Conservation (phyloP, 2,113 vertebrate genomes). For the Forbesichthys agassizii region DNA sequence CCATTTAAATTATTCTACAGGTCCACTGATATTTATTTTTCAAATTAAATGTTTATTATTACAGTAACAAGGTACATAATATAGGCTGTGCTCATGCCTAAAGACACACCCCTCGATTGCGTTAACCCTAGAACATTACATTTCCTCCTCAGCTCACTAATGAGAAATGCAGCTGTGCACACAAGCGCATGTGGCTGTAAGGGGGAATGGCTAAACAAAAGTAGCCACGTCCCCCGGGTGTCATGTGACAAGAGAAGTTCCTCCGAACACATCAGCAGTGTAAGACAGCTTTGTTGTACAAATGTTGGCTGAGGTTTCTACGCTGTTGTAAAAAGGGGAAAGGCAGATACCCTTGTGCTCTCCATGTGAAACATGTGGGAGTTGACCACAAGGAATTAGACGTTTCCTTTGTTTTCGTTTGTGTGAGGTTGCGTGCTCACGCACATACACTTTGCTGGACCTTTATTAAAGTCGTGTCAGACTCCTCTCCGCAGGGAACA, state of each 20-base stretch:
- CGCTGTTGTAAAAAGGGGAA: background rate
- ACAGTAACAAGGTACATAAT: too few relatives aligned
- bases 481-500: conserved; percentile 18
- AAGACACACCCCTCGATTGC: too few relatives aligned
- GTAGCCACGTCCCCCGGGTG: background rate
- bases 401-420: conserved; percentile 31
- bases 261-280: background rate
- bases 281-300: background rate
- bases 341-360: conserved; percentile 22
- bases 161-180: too few relatives aligned
- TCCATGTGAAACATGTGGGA: conserved; percentile 55
- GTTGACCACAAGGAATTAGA: conserved; percentile 40
- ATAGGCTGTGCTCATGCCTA: too few relatives aligned
- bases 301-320: conserved; percentile 6
- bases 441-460: background rate
- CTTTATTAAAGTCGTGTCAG: background rate
- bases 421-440: background rate
- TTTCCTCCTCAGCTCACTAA: too few relatives aligned
- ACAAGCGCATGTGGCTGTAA: too few relatives aligned
- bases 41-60: background rate
- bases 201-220: background rate
- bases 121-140: too few relatives aligned
- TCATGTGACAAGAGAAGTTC: background rate
- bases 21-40: background rate
- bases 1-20: too few relatives aligned